Conservation (phyloP, 2,113 vertebrate genomes). For the Arenaria interpres region DNA sequence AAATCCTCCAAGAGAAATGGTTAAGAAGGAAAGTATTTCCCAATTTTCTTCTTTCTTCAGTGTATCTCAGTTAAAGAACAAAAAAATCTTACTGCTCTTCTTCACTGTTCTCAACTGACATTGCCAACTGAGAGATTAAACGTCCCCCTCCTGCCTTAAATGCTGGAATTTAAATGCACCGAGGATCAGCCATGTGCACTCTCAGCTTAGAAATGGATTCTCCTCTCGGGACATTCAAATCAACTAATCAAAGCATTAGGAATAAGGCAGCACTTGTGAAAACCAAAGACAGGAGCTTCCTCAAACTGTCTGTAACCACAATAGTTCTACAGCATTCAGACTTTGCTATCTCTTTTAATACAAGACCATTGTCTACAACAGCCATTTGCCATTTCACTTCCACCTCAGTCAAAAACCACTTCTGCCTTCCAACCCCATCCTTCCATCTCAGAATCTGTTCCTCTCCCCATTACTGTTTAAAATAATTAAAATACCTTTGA, state of each 20-base stretch:
- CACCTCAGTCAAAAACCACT: neutral
- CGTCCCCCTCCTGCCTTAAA: neutral
- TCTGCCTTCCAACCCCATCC: neutral
- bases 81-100: neutral
- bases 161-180: neutral
- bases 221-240: neutral
- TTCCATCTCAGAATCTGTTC: neutral
- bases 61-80: neutral
- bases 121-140: neutral
- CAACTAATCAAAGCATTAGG: neutral
- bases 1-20: neutral
- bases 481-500: neutral
- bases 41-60: neutral
- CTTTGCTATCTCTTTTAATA: neutral
- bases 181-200: neutral
- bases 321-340: neutral
- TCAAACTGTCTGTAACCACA: neutral
- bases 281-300: neutral
- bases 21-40: neutral
- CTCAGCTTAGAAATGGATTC: neutral
- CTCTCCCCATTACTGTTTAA: neutral
- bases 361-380: neutral
- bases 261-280: neutral
- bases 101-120: neutral
- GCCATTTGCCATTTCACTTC: neutral